Evolutionary conservation across 2,797 vertebrate species (phyloP).

Genomic region (Sylvilagus floridanus): DNA sequence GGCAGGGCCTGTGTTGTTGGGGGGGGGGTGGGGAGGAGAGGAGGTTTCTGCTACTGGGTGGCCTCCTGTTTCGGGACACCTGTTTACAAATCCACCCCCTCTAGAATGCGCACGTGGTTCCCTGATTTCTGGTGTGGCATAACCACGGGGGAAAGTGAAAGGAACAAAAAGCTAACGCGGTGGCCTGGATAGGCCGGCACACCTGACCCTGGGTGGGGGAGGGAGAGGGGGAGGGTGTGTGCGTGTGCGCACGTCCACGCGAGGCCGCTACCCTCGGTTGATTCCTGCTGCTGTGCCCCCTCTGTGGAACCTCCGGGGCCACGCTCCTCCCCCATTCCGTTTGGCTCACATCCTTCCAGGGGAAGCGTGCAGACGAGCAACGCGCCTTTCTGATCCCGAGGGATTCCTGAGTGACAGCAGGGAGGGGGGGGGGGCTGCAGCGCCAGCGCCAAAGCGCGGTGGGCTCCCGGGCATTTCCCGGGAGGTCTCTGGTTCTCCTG

Average conservation of each 20-base stretch:
- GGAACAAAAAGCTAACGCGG: not conserved
- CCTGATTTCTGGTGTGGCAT: not conserved
- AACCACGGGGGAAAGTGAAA: slow-evolving; percentile 51
- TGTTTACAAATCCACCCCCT: slow-evolving; percentile 14
- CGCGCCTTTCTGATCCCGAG: slow-evolving; percentile 43
- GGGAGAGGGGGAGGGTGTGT: not conserved
- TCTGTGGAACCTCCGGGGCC: not conserved
- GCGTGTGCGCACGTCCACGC: not conserved
- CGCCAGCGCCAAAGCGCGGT: not conserved
- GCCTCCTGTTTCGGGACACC: slow-evolving; percentile 25
- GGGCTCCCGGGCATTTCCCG: not conserved
- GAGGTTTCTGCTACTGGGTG: not conserved
- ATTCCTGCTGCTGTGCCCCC: not conserved
- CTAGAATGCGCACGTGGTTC: not conserved
- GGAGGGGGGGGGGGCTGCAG: not conserved
- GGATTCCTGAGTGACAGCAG: slow-evolving; percentile 10
- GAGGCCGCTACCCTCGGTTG: not conserved
- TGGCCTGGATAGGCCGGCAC: not conserved
- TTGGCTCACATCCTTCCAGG: not conserved
- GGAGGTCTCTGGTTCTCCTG: not conserved
- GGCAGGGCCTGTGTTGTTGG: not conserved
- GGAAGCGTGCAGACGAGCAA: slow-evolving; percentile 46
- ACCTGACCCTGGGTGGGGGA: not conserved
- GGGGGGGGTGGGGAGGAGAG: too few species aligned
- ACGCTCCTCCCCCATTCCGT: not conserved